Evolutionary conservation across 2,113 vertebrate species (phyloP).

Genomic region (Lipophrys pholis): DNA sequence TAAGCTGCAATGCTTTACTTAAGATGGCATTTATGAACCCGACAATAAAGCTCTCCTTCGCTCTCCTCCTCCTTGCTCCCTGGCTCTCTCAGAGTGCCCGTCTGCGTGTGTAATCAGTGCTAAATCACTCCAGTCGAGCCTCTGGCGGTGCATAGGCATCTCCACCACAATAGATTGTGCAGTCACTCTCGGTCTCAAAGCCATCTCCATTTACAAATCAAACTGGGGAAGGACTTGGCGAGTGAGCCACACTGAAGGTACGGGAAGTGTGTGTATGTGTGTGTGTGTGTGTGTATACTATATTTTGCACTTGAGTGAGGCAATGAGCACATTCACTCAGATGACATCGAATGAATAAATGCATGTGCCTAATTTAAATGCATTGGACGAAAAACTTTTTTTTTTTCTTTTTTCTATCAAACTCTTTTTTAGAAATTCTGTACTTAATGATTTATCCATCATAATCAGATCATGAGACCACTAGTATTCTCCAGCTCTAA

Average conservation of each 20-base stretch:
- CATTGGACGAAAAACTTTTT: background rate
- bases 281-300: no score
- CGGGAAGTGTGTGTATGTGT: conserved; percentile 17
- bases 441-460: background rate
- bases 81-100: background rate
- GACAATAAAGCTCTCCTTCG: conserved; percentile 44
- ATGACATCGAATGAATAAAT: conserved; percentile 23
- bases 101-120: conserved; percentile 45
- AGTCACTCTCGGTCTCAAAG: conserved; percentile 21
- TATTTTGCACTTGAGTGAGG: background rate
- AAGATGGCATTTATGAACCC: conserved; percentile 66
- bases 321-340: background rate
- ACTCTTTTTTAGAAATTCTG: no score
- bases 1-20: conserved; percentile 61
- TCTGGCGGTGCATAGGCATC: conserved; percentile 32
- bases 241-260: background rate
- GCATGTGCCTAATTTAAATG: no score
- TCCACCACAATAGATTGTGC: conserved; percentile 29
- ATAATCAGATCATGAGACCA: background rate
- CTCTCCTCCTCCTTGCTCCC: background rate
- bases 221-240: conserved; percentile 22
- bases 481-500: background rate
- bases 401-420: no score
- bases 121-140: conserved; percentile 63
- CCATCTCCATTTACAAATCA: conserved; percentile 53